Conservation (phyloP, 1,140 invertebrate genomes). For the Ooceraea biroi region DNA sequence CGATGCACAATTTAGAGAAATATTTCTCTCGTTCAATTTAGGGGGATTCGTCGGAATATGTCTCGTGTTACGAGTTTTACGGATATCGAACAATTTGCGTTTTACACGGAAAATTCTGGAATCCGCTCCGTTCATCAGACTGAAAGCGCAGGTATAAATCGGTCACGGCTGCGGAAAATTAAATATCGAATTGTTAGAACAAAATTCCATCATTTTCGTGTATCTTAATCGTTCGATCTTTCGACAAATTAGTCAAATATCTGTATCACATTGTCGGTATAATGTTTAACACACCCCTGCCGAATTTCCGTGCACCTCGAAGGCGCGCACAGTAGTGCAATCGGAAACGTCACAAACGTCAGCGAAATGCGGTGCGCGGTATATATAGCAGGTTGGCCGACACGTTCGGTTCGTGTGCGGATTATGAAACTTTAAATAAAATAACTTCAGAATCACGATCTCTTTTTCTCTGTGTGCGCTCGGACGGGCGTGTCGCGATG, state of each 20-base stretch:
- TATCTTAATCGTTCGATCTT: not conserved
- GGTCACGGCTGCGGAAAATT: not conserved
- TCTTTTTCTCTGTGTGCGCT: conserved; percentile 39
- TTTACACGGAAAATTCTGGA: not conserved
- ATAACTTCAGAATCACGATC: conserved; percentile 72
- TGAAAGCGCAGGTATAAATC: not conserved
- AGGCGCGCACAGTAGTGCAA: not conserved
- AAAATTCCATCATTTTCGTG: not conserved
- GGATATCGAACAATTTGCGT: not conserved
- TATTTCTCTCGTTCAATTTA: not conserved
- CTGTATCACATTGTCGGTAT: not conserved
- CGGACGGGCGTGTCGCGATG: conserved; percentile 32
- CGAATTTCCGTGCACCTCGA: not conserved
- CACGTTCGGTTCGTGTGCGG: conserved; percentile 57
- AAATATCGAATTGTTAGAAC: not conserved
- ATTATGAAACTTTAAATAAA: conserved; percentile 79
- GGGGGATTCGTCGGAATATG: not conserved
- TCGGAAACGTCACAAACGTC: not conserved
- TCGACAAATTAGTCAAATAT: not conserved
- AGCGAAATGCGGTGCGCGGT: not conserved
- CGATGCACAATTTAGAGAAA: not conserved
- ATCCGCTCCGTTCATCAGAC: not conserved
- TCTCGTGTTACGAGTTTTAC: not conserved
- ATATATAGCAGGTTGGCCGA: not conserved
- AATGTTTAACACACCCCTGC: not conserved